A percentile compares a stretch with the other conserved stretches of the same genome.
Evolutionary conservation across 2,888 invertebrate species (phyloP).

Genomic region (Hypercompe scribonia): DNA sequence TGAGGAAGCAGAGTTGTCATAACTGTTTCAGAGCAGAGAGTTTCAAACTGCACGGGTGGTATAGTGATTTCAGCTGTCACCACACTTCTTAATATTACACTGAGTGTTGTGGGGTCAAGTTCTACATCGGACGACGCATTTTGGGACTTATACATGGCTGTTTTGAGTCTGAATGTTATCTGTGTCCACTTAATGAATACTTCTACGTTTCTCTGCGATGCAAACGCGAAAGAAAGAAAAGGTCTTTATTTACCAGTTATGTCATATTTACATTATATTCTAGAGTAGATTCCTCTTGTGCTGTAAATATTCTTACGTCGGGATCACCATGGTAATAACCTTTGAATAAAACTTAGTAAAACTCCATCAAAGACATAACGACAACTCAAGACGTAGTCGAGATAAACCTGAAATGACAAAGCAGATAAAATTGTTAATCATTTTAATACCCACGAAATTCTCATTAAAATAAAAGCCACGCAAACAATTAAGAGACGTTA

Average conservation of each 20-base stretch:
- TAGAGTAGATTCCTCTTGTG: background rate
- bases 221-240: background rate
- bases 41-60: background rate
- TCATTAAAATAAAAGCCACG: background rate
- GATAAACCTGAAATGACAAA: background rate
- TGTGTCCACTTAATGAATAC: no score
- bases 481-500: conserved; percentile 1
- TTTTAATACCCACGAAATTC: background rate
- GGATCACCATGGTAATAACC: background rate
- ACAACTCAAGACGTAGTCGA: background rate
- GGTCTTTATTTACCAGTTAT: background rate
- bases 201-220: no score
- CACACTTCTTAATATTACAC: no score
- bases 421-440: background rate
- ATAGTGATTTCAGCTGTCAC: no score
- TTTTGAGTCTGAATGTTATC: no score
- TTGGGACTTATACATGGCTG: no score
- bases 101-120: no score
- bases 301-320: background rate
- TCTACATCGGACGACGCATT: no score
- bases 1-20: background rate
- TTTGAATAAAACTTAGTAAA: background rate
- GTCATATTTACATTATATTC: background rate
- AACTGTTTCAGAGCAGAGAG: background rate
- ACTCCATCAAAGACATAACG: background rate